Base-by-base conservation (phyloP, 53 echinoderm and acorn worm species). In the Crossaster papposus region DNA sequence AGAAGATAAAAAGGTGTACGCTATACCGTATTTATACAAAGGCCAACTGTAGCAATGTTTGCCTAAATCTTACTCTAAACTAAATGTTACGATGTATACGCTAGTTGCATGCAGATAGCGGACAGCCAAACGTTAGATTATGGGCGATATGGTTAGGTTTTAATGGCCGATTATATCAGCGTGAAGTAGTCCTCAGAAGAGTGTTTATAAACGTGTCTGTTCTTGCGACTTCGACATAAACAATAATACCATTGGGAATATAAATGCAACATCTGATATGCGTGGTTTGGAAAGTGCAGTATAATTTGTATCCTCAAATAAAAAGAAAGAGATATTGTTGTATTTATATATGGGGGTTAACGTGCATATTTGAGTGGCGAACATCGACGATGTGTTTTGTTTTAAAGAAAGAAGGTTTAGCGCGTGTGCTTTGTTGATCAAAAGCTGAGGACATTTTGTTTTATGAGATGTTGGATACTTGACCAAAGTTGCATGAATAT, bases 1-100 rank as follows among this genome's bases (percentile, higher is more conserved):
- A 9, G 44, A 5, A 31, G 29, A 5, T 71, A 4, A 17, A 10
- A 38, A 11, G 10, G 14, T 29, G 30, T 24, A 54, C 3, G 34
- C 55, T 34, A 55, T 31, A 52, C 32, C 81, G 32, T 30, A 22
- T 20, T 33, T 4, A n/a, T n/a, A n/a, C n/a, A n/a, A n/a, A n/a
- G n/a, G n/a, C n/a, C n/a, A n/a, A n/a, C n/a, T n/a, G n/a, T n/a
- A n/a, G 1, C 6, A 44, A 44, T 50, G 68, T 36, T 68, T 38
- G 82, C 37, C 82, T 35, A 70, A 38, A 82, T 82, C 82, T 82
- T 68, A 33, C 14, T 0, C 50, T 53, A 30, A 58, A 64, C 65
- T 28, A 37, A 36, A 82, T 82, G 65, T 82, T 65, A 82, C 44
- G 82, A 68, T n/a, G n/a, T n/a, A n/a, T 65, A 82, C 29, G 54